phyloP scores from a whole-genome alignment of 2,113 vertebrate genomes.

The Podarcis cretensis region DNA sequence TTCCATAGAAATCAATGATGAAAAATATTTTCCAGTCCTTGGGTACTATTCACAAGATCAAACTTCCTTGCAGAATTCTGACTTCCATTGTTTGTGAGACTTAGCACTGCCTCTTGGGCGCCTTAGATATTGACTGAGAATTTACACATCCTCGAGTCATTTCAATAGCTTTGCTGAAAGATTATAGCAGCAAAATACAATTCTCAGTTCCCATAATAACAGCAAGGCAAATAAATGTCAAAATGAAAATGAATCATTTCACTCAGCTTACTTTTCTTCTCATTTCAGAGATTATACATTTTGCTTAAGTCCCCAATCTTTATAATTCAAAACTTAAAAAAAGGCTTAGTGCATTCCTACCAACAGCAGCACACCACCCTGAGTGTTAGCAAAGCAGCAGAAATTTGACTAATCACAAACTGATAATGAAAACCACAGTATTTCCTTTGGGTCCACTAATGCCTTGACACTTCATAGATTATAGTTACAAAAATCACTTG shows the following conservation, averaged over 20 bases:
- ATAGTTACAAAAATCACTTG: slow-evolving; percentile 28
- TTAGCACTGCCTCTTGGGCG: not conserved
- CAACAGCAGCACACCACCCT: not conserved
- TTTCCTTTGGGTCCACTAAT: not conserved
- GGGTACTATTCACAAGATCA: not conserved
- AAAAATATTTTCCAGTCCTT: not conserved
- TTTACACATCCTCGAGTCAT: not conserved
- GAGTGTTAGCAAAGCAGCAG: slow-evolving; percentile 25
- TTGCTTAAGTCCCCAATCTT: not conserved
- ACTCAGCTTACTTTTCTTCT: not conserved
- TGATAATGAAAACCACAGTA: slow-evolving; percentile 3
- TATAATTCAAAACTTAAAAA: not conserved
- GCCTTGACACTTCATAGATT: slow-evolving; percentile 18
- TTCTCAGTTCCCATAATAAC: not conserved
- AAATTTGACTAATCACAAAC: slow-evolving; percentile 34
- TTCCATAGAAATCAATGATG: not conserved
- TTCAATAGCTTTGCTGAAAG: not conserved
- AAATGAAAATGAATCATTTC: slow-evolving; percentile 4
- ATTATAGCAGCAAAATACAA: not conserved
- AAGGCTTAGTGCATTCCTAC: slow-evolving; percentile 18
- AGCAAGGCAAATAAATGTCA: not conserved
- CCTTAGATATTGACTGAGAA: not conserved
- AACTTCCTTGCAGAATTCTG: not conserved
- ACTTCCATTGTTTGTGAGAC: not conserved
- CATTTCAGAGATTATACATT: not conserved